Evolutionary conservation across 2,113 vertebrate species (phyloP), one percentile per base, ranked within the genome.

Genomic region (Thinocorus orbignyianus): DNA sequence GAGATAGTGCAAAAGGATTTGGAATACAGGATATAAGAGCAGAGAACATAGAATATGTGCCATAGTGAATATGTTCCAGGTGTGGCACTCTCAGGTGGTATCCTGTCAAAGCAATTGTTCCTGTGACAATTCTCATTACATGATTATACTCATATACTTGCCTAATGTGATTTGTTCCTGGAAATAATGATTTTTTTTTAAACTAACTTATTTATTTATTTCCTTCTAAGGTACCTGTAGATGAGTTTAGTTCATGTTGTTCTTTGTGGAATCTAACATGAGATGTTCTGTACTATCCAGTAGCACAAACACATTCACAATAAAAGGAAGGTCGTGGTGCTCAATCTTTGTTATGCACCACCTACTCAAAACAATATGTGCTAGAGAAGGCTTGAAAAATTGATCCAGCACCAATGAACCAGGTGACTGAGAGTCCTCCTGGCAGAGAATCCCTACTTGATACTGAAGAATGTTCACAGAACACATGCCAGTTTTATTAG

Each of bases 331-430:
- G 86, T 94, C 92, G 58, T 31, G 7, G 77, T 72, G 62, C 57
- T 86, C 77, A 26, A 3, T 84, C 65, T 79, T 84, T 52, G 72
- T 79, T 89, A 74, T 62, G 93, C 86, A 69, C 41, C 91, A 81
- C 57, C 76, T 89, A 49, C 68, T 87, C 70, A 55, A 91, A 93
- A 92, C 64, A 81, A 74, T 87, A 7, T 25, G 5, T 55, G 41
- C 52, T 84, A 35, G 31, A 91, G 44, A 90, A 65, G n/a, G 23
- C 57, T 95, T 95, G 22, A 92, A 95, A 87, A 90, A 55, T 54
- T 26, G 41, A 66, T 73, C 68, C 55, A 86, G 23, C 22, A 14
- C 19, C 41, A 72, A 17, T 11, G 60, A 90, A 17, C 46, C 35
- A 31, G 46, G 30, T 69, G 72, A 61, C 86, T 81, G 60, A 39